Conservation (phyloP, 2,797 vertebrate genomes). For the Cirrhinus molitorella region DNA sequence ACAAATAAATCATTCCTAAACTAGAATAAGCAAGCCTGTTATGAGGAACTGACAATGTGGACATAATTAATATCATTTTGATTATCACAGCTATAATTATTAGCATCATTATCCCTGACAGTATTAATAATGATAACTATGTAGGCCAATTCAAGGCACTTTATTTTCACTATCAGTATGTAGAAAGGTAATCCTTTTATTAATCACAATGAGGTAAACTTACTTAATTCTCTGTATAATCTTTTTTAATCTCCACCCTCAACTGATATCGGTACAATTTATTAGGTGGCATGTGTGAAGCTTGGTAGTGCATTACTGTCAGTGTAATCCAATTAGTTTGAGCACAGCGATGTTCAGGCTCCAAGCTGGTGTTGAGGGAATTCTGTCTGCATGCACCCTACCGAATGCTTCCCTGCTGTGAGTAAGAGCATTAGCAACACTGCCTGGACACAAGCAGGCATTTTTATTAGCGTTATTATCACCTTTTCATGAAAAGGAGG, state of each 20-base stretch:
- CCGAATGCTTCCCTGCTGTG: constrained; percentile 65
- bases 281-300: constrained; percentile 85
- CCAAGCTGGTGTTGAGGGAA: constrained; percentile 28
- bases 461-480: constrained; percentile 68
- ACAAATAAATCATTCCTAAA: background rate
- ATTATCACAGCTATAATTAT: constrained; percentile 80
- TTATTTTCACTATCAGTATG: constrained; percentile 56
- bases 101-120: constrained; percentile 73
- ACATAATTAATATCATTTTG: constrained; percentile 80
- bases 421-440: constrained; percentile 68
- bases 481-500: constrained; percentile 60
- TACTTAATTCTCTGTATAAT: constrained; percentile 85
- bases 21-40: constrained; percentile 43
- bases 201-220: constrained; percentile 73
- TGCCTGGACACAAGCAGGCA: constrained; percentile 52
- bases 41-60: constrained; percentile 71
- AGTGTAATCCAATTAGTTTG: constrained; percentile 90
- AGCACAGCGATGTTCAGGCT: constrained; percentile 32
- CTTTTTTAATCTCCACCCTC: constrained; percentile 83
- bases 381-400: constrained; percentile 7
- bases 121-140: constrained; percentile 78
- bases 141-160: constrained; percentile 33
- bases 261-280: constrained; percentile 83
- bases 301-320: constrained; percentile 82
- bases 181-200: constrained; percentile 70